A percentile compares a stretch with the other conserved stretches of the same genome.
These are phyloP conservation scores for Suricata suricatta DNA, from an alignment of 2,113 vertebrate genomes.

Conservation along the genomic window DNA sequence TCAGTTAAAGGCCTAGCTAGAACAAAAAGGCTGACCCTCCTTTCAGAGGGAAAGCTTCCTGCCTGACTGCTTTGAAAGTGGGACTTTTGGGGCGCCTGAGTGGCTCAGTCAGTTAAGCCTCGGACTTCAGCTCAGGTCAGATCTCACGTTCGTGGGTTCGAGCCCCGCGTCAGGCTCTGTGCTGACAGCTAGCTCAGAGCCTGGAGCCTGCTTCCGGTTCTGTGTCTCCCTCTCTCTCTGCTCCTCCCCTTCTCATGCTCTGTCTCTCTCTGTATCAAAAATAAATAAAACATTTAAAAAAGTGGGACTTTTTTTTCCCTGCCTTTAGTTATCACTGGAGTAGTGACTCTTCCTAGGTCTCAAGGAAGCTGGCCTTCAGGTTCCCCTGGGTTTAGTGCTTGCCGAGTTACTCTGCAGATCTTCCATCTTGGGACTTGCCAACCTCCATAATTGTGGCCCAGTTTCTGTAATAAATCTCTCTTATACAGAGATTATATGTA, in stretches of 20 bases:
- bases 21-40: background rate
- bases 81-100: too few species aligned
- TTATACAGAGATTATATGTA: background rate
- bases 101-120: too few species aligned
- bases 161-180: too few species aligned
- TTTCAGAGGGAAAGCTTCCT: background rate
- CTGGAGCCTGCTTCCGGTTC: too few species aligned
- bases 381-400: background rate
- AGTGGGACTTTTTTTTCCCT: background rate
- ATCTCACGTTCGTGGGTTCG: too few species aligned
- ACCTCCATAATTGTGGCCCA: background rate
- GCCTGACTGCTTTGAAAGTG: background rate
- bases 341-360: background rate
- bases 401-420: background rate
- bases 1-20: background rate
- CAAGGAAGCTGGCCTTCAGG: background rate
- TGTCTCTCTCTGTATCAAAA: too few species aligned
- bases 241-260: too few species aligned
- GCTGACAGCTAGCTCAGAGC: too few species aligned
- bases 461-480: background rate
- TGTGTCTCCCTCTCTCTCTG: too few species aligned
- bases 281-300: too few species aligned
- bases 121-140: too few species aligned
- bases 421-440: background rate
- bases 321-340: background rate